A percentile compares a stretch with the other conserved stretches of the same genome.
phyloP scores from a whole-genome alignment of 2,797 vertebrate genomes.

The Labeo calbasu region DNA sequence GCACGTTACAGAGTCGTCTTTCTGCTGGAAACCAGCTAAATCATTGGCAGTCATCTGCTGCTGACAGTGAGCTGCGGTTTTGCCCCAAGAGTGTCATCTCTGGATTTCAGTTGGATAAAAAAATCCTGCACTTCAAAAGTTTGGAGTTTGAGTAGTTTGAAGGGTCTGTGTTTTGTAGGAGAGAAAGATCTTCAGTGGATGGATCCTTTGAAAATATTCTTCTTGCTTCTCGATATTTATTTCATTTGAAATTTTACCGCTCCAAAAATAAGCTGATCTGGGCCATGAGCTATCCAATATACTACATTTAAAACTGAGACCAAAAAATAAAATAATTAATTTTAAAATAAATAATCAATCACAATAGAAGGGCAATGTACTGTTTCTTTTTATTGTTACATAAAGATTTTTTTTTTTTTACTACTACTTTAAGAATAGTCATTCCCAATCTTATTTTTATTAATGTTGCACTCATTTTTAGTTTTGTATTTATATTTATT shows the following conservation, averaged over 20 bases:
- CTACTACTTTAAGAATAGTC: too few relatives aligned
- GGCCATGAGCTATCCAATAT: background rate
- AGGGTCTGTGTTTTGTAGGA: conserved; percentile 17
- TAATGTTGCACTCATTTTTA: too few relatives aligned
- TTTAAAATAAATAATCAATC: background rate
- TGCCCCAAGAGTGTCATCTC: conserved; percentile 6
- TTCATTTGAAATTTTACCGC: background rate
- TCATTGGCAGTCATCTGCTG: conserved; percentile 68
- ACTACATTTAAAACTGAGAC: background rate
- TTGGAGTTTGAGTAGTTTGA: conserved; percentile 33
- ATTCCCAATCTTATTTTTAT: too few relatives aligned
- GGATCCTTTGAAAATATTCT: conserved; percentile 7
- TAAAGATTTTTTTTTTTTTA: too few relatives aligned
- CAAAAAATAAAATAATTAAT: too few relatives aligned
- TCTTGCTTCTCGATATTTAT: background rate
- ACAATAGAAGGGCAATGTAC: background rate
- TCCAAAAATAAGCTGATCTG: background rate
- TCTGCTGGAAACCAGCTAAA: conserved; percentile 69
- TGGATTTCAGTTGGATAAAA: conserved; percentile 63
- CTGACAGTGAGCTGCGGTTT: conserved; percentile 63
- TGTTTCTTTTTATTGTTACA: background rate
- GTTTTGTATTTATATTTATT: too few relatives aligned
- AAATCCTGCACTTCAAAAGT: conserved; percentile 62
- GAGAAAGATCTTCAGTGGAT: background rate
- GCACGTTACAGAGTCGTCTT: conserved; percentile 72